Base-by-base conservation (phyloP, 2,797 vertebrate species). In the Tapera naevia region DNA sequence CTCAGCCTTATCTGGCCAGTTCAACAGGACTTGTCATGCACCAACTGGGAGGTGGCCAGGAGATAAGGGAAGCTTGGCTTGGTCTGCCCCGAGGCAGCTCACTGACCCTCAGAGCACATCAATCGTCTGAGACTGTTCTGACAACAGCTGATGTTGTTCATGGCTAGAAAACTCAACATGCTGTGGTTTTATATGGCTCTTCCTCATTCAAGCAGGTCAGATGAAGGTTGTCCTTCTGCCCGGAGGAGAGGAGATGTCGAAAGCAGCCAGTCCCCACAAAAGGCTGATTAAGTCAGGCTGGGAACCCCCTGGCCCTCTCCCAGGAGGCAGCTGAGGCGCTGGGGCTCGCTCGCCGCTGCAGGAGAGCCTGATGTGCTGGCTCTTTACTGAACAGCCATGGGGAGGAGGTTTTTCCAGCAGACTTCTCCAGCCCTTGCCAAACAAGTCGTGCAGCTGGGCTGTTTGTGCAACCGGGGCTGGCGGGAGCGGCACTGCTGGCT, bases 1-100 rank as follows among this genome's bases (percentile, higher is more conserved):
- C 65, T 71, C 85, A n/a, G 75, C 82, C 75, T 93, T 94, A 95
- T 96, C 93, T 88, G 9, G 18, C 82, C 61, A 35, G 75, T 66
- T 88, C 58, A 89, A 48, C 67, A 73, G 33, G 48, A 80, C 75
- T 89, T 61, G 79, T 64, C 51, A 80, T 19, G 65, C 85, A 88
- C 62, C 87, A 72, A 0, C 7, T 33, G 41, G 62, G 85, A 91
- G 91, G 92, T 13, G 33, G 48, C 81, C 66, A 78, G 46, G 11
- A 96, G 92, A 95, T 93, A 96, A 92, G 70, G 43, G 53, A 39
- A 84, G 39, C 65, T 56, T 17, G 25, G 80, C 51, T 91, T 7
- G 14, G 17, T 51, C 75, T 92, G 81, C 79, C 80, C 87, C 0
- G 0, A 1, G 7, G 87, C 91, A 74, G 67, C 93, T 74, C 10